phyloP scores from a whole-genome alignment of 2,888 invertebrate genomes.

The Fabriciana adippe region DNA sequence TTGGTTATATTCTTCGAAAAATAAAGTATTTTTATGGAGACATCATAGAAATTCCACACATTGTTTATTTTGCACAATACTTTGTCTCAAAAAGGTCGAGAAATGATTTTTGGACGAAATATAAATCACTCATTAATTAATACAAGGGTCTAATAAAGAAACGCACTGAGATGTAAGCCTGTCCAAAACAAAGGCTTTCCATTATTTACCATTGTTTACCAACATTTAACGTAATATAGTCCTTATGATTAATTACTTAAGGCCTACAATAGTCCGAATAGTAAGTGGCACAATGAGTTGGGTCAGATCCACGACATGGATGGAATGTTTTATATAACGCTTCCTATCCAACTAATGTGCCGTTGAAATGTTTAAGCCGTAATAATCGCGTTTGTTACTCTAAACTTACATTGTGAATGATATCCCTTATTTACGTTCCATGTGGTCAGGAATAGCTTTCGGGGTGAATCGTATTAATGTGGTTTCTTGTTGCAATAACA shows the following conservation, averaged over 20 bases:
- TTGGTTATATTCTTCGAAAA: too few relatives aligned
- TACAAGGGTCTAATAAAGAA: constrained; percentile 36
- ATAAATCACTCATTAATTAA: constrained; percentile 24
- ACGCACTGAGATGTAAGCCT: constrained; percentile 37
- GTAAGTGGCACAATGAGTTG: constrained; percentile 38
- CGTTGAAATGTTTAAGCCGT: constrained; percentile 29
- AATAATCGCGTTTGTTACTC: constrained; percentile 22
- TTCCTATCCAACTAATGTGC: constrained; percentile 27
- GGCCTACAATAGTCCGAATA: constrained; percentile 27
- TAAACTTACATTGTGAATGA: constrained; percentile 14
- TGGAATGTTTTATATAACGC: constrained; percentile 33
- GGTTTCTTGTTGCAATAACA: too few relatives aligned
- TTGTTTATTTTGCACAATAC: too few relatives aligned
- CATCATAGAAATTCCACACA: too few relatives aligned
- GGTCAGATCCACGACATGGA: constrained; percentile 33
- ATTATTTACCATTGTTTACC: constrained; percentile 36
- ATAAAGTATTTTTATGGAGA: too few relatives aligned
- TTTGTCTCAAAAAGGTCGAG: background rate
- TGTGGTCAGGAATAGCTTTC: background rate
- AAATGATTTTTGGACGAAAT: constrained; percentile 4
- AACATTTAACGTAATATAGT: constrained; percentile 17
- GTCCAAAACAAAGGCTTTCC: constrained; percentile 36
- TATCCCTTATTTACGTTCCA: constrained; percentile 17
- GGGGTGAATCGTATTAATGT: background rate
- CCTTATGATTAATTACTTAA: constrained; percentile 32